phyloP scores from a whole-genome alignment of 2,888 invertebrate genomes.

The Drosophila phalerata region DNA sequence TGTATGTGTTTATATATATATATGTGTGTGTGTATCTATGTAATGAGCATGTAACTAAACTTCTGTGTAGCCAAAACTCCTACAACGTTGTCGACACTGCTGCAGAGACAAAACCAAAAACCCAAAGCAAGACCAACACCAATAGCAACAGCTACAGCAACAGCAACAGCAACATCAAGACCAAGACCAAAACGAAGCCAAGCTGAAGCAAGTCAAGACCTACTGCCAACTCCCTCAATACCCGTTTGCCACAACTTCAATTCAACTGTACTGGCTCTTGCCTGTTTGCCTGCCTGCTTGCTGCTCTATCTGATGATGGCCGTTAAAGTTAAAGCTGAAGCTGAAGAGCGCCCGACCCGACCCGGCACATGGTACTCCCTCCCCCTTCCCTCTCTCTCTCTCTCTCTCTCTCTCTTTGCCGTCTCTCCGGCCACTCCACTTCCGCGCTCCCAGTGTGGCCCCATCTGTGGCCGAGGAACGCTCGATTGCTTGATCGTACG shows the following conservation, averaged over 20 bases:
- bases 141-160: slow-evolving; percentile 20
- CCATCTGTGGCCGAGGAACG: slow-evolving; percentile 44
- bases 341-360: slow-evolving; percentile 75
- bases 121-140: slow-evolving; percentile 17
- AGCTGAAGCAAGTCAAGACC: slow-evolving; percentile 49
- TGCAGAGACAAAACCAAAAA: slow-evolving; percentile 58
- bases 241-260: slow-evolving; percentile 77
- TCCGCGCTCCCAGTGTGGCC: slow-evolving; percentile 13
- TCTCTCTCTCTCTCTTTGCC: not conserved
- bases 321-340: slow-evolving; percentile 70
- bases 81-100: slow-evolving; percentile 60
- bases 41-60: slow-evolving; percentile 80
- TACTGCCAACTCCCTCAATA: slow-evolving; percentile 76
- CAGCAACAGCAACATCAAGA: slow-evolving; percentile 15
- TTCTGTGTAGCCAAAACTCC: slow-evolving; percentile 79
- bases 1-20: slow-evolving; percentile 12
- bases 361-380: slow-evolving; percentile 50
- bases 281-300: slow-evolving; percentile 34
- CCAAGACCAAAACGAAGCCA: slow-evolving; percentile 21
- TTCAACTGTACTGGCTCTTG: slow-evolving; percentile 71
- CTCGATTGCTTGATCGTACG: slow-evolving; percentile 57
- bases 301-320: slow-evolving; percentile 80
- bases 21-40: slow-evolving; percentile 63
- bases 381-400: not conserved
- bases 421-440: not conserved